Evolutionary conservation across 2,797 vertebrate species (phyloP).

Genomic region (Nasua narica): DNA sequence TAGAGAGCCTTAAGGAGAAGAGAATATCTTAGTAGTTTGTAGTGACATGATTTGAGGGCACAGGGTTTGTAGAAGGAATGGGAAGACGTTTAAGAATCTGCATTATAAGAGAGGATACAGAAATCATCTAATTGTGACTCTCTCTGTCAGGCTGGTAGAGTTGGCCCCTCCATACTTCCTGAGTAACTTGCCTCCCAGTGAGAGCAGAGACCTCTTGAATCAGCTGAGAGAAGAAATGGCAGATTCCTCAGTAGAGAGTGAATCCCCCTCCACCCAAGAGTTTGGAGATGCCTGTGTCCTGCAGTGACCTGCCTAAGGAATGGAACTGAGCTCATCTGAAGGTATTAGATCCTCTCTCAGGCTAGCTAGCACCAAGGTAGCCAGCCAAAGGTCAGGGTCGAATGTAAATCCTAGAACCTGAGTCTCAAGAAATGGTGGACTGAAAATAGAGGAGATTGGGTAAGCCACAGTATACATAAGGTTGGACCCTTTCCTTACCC

Average conservation of each 20-base stretch:
- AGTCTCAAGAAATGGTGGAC: background rate
- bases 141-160: conserved; percentile 89
- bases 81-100: background rate
- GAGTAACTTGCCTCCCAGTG: conserved; percentile 93
- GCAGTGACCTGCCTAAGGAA: conserved; percentile 77
- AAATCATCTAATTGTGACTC: conserved; percentile 2
- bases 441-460: background rate
- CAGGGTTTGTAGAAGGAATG: background rate
- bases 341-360: background rate
- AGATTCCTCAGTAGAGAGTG: background rate
- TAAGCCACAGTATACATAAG: background rate
- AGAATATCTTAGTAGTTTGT: background rate
- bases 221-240: conserved; percentile 87
- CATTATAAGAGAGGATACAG: background rate
- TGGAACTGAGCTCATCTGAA: background rate
- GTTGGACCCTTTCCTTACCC: background rate
- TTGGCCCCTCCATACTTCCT: conserved; percentile 94
- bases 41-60: background rate
- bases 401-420: background rate
- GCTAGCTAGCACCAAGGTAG: background rate
- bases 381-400: background rate
- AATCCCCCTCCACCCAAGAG: background rate
- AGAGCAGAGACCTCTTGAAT: conserved; percentile 93
- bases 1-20: background rate
- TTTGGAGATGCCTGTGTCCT: conserved; percentile 78